These are phyloP conservation scores for Nymphalis io DNA, from an alignment of 1,140 invertebrate species.

Conservation along the genomic window DNA sequence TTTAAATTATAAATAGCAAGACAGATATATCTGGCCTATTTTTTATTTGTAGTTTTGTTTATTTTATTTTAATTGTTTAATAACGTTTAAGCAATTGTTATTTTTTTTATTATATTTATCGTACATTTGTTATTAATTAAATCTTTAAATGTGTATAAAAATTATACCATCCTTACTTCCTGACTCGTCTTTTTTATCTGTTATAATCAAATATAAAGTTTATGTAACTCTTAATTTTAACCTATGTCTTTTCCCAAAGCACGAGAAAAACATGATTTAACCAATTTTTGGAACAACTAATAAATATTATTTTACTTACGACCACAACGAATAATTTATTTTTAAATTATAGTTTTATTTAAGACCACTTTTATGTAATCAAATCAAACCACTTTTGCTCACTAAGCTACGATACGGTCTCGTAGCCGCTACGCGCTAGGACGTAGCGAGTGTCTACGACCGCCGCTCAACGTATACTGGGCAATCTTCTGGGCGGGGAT, in stretches of 20 bases:
- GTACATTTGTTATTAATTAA: no score
- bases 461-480: constrained; percentile 24
- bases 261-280: background rate
- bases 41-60: no score
- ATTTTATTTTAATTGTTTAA: no score
- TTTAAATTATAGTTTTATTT: constrained; percentile 3
- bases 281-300: background rate
- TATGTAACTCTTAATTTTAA: background rate
- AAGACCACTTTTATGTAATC: constrained; percentile 22
- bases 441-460: constrained; percentile 30
- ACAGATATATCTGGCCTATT: no score
- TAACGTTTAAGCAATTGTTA: no score
- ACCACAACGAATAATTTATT: constrained; percentile 1
- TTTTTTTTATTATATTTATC: no score
- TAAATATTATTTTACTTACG: constrained; percentile 14
- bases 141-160: no score
- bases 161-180: no score
- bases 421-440: constrained; percentile 24
- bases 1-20: no score
- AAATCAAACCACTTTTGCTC: constrained; percentile 9
- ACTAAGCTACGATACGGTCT: constrained; percentile 15
- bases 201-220: no score
- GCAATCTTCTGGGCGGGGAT: constrained; percentile 25
- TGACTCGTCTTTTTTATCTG: no score
- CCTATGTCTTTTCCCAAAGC: background rate